These are phyloP conservation scores for Aphaenogaster rudis DNA, from an alignment of 1,140 invertebrate genomes.

Conservation along the genomic window DNA sequence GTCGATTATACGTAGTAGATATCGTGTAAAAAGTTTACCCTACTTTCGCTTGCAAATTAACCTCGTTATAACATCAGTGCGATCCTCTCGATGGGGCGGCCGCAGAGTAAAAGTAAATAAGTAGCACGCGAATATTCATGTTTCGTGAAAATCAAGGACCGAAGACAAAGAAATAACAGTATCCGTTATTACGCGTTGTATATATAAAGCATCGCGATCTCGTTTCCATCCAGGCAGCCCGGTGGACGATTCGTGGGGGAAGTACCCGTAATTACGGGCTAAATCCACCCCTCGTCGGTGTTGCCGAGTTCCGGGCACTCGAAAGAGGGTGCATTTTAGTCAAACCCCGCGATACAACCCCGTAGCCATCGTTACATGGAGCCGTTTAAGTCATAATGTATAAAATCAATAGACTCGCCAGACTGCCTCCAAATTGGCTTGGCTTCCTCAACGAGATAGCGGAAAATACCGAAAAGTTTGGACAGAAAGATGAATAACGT, in stretches of 20 bases:
- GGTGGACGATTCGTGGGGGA: constrained; percentile 53
- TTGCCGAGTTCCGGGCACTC: constrained; percentile 58
- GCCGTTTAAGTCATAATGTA: constrained; percentile 67
- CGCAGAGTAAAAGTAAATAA: constrained; percentile 34
- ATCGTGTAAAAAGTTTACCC: constrained; percentile 54
- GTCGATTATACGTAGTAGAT: constrained; percentile 22
- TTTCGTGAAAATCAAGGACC: not conserved
- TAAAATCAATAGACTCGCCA: constrained; percentile 69
- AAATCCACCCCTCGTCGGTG: constrained; percentile 73
- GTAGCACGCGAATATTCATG: constrained; percentile 44
- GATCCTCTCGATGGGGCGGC: constrained; percentile 6
- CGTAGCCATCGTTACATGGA: constrained; percentile 61
- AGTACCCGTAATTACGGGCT: constrained; percentile 72
- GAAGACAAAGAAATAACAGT: constrained; percentile 34
- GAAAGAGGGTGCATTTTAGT: constrained; percentile 71
- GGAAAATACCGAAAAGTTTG: not conserved
- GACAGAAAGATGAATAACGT: not conserved
- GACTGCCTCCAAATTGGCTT: constrained; percentile 16
- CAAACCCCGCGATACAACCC: constrained; percentile 60
- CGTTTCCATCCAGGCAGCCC: constrained; percentile 46
- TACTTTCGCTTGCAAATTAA: constrained; percentile 61
- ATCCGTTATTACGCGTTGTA: constrained; percentile 5
- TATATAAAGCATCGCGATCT: constrained; percentile 31
- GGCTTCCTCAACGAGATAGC: not conserved
- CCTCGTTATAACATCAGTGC: constrained; percentile 40